A percentile compares a stretch with the other conserved stretches of the same genome.
These are phyloP conservation scores for Campoplex nolae DNA, from an alignment of 2,888 invertebrate species.

Conservation along the genomic window DNA sequence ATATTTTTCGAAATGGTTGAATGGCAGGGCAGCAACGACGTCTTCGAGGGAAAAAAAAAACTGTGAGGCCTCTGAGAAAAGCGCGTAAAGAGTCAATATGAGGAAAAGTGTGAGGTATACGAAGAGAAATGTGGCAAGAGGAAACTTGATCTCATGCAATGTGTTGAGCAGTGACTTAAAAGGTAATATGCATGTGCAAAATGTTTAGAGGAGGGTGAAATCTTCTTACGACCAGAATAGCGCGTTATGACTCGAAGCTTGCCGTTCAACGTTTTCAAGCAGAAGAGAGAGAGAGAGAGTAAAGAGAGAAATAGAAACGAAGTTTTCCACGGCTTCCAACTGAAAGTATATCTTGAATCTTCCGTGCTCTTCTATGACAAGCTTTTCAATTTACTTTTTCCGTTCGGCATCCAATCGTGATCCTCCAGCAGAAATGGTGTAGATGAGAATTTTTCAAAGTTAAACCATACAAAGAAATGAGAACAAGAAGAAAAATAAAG, in stretches of 20 bases:
- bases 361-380: conserved; percentile 55
- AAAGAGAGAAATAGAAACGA: not conserved
- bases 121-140: conserved; percentile 17
- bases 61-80: not conserved
- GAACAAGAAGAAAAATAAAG: conserved; percentile 61
- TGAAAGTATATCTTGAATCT: conserved; percentile 21
- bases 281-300: not conserved
- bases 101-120: conserved; percentile 25
- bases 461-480: conserved; percentile 1
- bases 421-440: conserved; percentile 16
- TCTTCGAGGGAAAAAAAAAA: conserved; percentile 18
- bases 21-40: not conserved
- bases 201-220: not conserved
- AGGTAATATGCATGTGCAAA: conserved; percentile 59
- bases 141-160: conserved; percentile 24
- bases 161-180: conserved; percentile 56
- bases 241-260: conserved; percentile 41
- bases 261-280: conserved; percentile 38
- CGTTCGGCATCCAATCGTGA: conserved; percentile 70
- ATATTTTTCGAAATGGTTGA: conserved; percentile 2
- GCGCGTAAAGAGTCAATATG: conserved; percentile 23
- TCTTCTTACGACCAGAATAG: conserved; percentile 44
- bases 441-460: conserved; percentile 21
- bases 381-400: conserved; percentile 72
- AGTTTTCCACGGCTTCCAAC: conserved; percentile 20